These are phyloP conservation scores for Listronotus bonariensis DNA, from an alignment of 1,140 invertebrate species.

Conservation along the genomic window DNA sequence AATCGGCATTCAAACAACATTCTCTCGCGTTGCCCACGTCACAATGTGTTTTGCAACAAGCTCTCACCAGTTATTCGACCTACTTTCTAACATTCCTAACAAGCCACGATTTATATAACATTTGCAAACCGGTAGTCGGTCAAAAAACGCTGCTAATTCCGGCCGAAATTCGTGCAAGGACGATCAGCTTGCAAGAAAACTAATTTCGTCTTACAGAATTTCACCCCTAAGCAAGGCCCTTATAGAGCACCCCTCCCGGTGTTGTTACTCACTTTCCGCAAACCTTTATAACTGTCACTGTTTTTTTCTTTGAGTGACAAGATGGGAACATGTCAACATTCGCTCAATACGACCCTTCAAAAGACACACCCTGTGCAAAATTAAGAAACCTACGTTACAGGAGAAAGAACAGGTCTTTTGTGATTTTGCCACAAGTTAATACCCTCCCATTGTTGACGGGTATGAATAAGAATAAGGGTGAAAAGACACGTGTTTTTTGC, in stretches of 20 bases:
- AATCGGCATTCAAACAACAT: slow-evolving; percentile 8
- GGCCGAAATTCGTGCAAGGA: too few species aligned
- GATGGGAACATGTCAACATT: neutral
- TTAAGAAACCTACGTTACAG: neutral
- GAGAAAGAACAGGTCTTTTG: too few species aligned
- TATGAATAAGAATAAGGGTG: too few species aligned
- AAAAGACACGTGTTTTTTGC: too few species aligned
- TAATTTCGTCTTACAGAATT: too few species aligned
- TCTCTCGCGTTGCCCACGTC: neutral
- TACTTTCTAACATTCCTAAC: slow-evolving; percentile 10
- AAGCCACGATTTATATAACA: neutral
- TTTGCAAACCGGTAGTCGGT: neutral
- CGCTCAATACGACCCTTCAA: neutral
- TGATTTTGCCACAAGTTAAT: too few species aligned
- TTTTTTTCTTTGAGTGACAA: neutral
- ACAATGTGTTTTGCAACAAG: slow-evolving; percentile 6
- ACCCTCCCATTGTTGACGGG: too few species aligned
- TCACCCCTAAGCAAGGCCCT: too few species aligned
- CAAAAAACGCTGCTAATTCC: too few species aligned
- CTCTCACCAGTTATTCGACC: slow-evolving; percentile 6
- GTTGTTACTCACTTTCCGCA: neutral
- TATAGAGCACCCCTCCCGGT: too few species aligned
- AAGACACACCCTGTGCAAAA: neutral
- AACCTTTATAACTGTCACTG: neutral
- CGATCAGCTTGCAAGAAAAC: too few species aligned